A percentile compares a stretch with the other conserved stretches of the same genome.
Evolutionary conservation across 2,888 invertebrate genomes (phyloP).

Genomic region (Sinohyriopsis cumingii): DNA sequence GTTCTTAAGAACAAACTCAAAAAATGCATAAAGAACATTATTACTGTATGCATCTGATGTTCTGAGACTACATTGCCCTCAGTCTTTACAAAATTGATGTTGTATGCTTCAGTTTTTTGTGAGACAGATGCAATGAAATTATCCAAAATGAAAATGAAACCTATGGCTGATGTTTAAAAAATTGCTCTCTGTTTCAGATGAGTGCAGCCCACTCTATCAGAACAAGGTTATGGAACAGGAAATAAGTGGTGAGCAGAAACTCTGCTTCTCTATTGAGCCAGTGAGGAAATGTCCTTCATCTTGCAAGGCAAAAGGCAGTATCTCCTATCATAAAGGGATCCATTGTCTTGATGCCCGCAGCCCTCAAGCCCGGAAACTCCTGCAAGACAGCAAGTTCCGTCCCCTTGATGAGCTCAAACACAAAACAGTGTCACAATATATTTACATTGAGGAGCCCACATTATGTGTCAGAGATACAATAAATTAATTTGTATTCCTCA

Average conservation of each 20-base stretch:
- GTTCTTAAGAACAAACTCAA: no score
- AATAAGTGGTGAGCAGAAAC: conserved; percentile 8
- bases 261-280: conserved; percentile 38
- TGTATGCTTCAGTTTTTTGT: no score
- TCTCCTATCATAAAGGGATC: conserved; percentile 16
- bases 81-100: no score
- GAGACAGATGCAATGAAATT: no score
- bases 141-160: no score
- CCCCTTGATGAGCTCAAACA: conserved; percentile 15
- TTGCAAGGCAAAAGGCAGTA: conserved; percentile 17
- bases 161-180: no score
- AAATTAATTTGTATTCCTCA: no score
- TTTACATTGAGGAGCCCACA: no score
- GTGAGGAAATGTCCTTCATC: conserved; percentile 32
- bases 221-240: conserved; percentile 13
- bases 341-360: conserved; percentile 21
- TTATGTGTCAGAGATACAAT: no score
- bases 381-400: conserved; percentile 13
- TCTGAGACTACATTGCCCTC: no score
- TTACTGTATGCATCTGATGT: no score
- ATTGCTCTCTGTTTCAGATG: conserved; percentile 13
- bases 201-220: conserved; percentile 10
- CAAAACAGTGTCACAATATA: conserved; percentile 6
- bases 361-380: conserved; percentile 7
- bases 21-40: no score